These are phyloP conservation scores for Bombus turneri DNA, from an alignment of 1,140 invertebrate species.

Conservation along the genomic window DNA sequence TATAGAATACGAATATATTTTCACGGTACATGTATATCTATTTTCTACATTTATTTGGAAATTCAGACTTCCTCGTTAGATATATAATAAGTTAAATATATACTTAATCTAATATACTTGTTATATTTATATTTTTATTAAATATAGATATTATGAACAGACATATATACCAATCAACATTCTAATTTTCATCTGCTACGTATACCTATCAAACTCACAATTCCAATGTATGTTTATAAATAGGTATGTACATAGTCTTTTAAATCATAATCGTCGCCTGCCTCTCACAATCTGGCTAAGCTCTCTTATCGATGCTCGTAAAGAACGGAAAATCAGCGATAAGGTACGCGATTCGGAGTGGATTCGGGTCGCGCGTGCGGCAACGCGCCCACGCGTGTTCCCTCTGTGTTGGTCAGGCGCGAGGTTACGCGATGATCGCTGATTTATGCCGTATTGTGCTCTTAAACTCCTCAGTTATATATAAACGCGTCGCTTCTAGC, in stretches of 20 bases:
- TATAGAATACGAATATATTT: conserved; percentile 12
- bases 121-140: background rate
- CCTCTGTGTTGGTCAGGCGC: conserved; percentile 18
- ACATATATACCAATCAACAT: background rate
- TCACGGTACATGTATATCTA: no score
- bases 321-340: conserved; percentile 48
- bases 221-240: no score
- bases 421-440: conserved; percentile 54
- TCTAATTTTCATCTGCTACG: background rate
- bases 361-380: conserved; percentile 16
- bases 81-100: no score
- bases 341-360: conserved; percentile 30
- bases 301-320: conserved; percentile 17
- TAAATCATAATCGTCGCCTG: conserved; percentile 31
- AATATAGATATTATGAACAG: no score
- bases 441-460: conserved; percentile 62
- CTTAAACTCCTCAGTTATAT: conserved; percentile 55
- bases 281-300: background rate
- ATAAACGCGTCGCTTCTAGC: conserved; percentile 35
- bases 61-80: background rate
- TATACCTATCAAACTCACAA: background rate
- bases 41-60: conserved; percentile 4
- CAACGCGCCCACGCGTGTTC: conserved; percentile 34
- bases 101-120: background rate
- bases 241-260: no score